Evolutionary conservation across 1,140 invertebrate species (phyloP).

Genomic region (Drosophila melanogaster): DNA sequence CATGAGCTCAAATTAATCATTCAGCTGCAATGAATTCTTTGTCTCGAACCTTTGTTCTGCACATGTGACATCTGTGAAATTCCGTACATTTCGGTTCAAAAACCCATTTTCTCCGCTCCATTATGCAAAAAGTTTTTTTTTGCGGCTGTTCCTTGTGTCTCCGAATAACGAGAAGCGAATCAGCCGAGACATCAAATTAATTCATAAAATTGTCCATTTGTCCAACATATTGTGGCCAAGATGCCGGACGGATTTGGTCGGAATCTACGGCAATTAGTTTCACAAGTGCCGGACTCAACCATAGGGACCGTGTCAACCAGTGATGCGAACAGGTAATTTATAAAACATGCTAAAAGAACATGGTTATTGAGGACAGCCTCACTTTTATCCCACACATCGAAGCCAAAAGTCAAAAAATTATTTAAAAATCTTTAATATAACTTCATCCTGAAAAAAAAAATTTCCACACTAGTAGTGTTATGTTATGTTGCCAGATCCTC

Average conservation of each 20-base stretch:
- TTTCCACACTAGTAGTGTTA: not conserved
- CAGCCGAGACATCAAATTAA: slow-evolving; percentile 55
- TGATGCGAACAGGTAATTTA: not conserved
- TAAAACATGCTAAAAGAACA: not conserved
- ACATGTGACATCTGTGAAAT: slow-evolving; percentile 51
- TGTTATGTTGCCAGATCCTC: slow-evolving; percentile 3
- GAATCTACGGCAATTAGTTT: slow-evolving; percentile 62
- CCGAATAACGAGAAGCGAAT: slow-evolving; percentile 34
- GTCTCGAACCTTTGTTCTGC: slow-evolving; percentile 37
- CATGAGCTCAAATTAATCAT: slow-evolving; percentile 59
- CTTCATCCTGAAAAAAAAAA: not conserved
- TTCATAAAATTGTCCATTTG: slow-evolving; percentile 50
- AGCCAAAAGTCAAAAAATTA: too few relatives aligned
- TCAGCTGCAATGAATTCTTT: slow-evolving; percentile 34
- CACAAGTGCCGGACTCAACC: slow-evolving; percentile 68
- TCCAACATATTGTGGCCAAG: slow-evolving; percentile 9
- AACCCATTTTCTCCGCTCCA: slow-evolving; percentile 43
- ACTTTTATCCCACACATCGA: too few relatives aligned
- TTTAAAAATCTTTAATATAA: too few relatives aligned
- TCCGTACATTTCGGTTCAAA: slow-evolving; percentile 22
- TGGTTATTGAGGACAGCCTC: too few relatives aligned
- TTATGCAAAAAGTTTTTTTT: slow-evolving; percentile 24
- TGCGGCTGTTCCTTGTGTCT: slow-evolving; percentile 18
- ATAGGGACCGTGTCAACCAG: slow-evolving; percentile 16
- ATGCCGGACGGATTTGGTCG: slow-evolving; percentile 27